phyloP scores from a whole-genome alignment of 37 sponge, comb jelly and placozoan species.

The Mnemiopsis leidyi region DNA sequence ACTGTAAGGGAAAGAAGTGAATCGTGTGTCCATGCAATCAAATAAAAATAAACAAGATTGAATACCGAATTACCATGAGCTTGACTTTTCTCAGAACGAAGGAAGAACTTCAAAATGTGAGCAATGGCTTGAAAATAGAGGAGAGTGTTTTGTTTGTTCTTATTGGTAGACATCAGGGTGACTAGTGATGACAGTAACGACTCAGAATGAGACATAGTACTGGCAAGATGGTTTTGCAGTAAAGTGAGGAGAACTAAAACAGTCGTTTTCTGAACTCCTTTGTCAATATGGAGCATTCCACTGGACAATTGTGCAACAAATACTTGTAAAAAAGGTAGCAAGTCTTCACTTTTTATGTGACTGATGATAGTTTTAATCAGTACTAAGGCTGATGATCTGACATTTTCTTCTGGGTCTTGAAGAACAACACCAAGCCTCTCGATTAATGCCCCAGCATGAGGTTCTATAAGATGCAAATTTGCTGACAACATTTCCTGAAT shows the following conservation, averaged over 20 bases:
- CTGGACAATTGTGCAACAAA: conserved; percentile 37
- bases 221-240: background rate
- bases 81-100: background rate
- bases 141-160: background rate
- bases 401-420: conserved; percentile 44
- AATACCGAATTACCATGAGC: background rate
- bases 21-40: too few relatives aligned
- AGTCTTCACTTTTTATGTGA: background rate
- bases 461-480: background rate
- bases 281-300: conserved; percentile 41
- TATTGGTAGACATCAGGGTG: background rate
- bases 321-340: conserved; percentile 1
- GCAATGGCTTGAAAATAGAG: conserved; percentile 18
- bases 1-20: too few relatives aligned
- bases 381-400: background rate
- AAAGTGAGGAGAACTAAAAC: background rate
- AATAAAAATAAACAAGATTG: too few relatives aligned
- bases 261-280: conserved; percentile 28
- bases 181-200: conserved; percentile 9
- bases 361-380: background rate
- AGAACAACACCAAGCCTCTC: conserved; percentile 26
- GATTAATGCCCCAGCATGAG: background rate
- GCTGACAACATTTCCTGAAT: conserved; percentile 26
- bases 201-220: background rate
- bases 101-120: background rate